A percentile compares a stretch with the other conserved stretches of the same genome.
Conservation (phyloP, 2,113 vertebrate genomes). For the Pseudopipra pipra region DNA sequence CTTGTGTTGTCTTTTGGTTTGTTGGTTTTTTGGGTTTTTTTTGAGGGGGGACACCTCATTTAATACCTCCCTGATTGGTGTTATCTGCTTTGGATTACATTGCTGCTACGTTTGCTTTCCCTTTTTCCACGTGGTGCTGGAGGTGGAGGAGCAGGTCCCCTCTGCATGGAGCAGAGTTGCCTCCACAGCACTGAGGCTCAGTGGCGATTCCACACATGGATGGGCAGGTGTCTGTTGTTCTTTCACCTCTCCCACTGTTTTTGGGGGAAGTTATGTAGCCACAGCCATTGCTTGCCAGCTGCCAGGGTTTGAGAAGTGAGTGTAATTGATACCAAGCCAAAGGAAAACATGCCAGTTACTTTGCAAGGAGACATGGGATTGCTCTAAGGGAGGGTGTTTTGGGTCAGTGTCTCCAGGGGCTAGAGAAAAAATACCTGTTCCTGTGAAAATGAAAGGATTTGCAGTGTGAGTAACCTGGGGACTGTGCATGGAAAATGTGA, state of each 20-base stretch:
- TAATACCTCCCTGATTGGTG: background rate
- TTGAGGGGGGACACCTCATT: background rate
- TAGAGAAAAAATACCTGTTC: background rate
- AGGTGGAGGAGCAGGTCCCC: background rate
- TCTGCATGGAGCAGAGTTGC: background rate
- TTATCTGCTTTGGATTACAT: conserved; percentile 26
- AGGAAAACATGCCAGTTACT: background rate
- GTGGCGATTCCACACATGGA: background rate
- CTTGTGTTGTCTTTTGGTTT: background rate
- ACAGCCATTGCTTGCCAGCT: background rate
- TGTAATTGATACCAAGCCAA: background rate
- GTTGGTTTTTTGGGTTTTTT: background rate
- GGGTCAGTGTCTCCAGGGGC: background rate
- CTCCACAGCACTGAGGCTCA: background rate
- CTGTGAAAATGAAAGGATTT: background rate
- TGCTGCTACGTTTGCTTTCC: background rate
- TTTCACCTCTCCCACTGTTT: background rate
- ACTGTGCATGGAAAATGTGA: background rate
- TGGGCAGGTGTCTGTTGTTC: background rate
- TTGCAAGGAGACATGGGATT: background rate
- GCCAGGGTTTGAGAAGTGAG: background rate
- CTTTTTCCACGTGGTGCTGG: background rate
- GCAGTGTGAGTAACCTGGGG: background rate
- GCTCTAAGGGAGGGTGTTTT: background rate
- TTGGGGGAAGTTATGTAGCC: background rate